Evolutionary conservation across 2,797 vertebrate genomes (phyloP), one percentile per base, ranked within the genome.

Genomic region (Macrochelys suwanniensis): DNA sequence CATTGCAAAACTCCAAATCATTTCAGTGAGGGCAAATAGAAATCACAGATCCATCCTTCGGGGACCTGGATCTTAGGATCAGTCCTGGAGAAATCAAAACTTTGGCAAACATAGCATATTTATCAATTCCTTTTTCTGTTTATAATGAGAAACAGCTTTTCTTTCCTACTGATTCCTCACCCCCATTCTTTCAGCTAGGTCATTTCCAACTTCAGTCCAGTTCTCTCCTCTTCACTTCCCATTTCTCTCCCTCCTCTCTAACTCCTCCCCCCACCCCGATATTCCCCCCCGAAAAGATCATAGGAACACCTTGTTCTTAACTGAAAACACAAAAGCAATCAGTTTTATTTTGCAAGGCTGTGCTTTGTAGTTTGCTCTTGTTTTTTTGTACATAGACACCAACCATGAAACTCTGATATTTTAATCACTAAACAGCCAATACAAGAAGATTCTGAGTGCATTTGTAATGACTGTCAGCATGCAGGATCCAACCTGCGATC

Each of bases 51-150:
- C 88, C 59, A 74, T 25, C 49, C 21, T 89, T n/a, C 59, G 57
- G 49, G 21, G 10, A 19, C n/a, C 15, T 0, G 0, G 47, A 16
- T 28, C 23, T 82, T 6, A 2, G 1, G 71, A 6, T 26, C 71
- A 47, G 42, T 47, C 4, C 21, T 3, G 12, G 12, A 80, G 91
- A 92, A 95, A 65, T 28, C 12, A 47, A 82, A 45, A 42, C 6
- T 11, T 45, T 47, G 5, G 2, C 54, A 88, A 95, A 57, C 9
- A 2, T 5, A 16, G 0, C 0, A 1, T 25, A 76, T 47, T 4
- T 42, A 76, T 45, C 71, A 15, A 45, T 76, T 76, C 25, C 42
- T 76, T 49, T 45, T 13, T 7, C 88, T 82, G 1, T 71, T 93
- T 51, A 80, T 1, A 91, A 76, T 12, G 71, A 47, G 50, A 1